Conservation (phyloP, 92 coral and sea anemone genomes). For the Phymanthus crucifer region DNA sequence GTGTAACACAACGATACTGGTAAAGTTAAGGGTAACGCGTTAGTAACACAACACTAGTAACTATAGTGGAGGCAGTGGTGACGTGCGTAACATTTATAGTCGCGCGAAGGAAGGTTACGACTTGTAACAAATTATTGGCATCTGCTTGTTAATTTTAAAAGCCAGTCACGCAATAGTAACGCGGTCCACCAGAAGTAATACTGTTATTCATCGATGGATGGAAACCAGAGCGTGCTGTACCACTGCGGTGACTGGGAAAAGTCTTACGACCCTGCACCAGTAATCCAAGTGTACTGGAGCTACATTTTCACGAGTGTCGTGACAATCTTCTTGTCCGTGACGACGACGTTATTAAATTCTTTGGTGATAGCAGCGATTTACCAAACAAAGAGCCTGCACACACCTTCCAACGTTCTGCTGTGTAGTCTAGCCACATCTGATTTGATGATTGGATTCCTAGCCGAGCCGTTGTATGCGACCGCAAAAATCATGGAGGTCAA, state of each 20-base stretch:
- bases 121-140: too few relatives aligned
- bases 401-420: constrained; percentile 25
- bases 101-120: too few relatives aligned
- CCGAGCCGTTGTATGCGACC: constrained; percentile 15
- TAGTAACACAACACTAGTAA: too few relatives aligned
- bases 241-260: constrained; percentile 20
- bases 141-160: too few relatives aligned
- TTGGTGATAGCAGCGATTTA: constrained; percentile 23
- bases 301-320: constrained; percentile 23
- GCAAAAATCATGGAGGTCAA: constrained; percentile 16
- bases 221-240: not conserved
- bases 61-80: too few relatives aligned
- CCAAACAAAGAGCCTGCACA: constrained; percentile 20
- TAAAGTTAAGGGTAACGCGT: too few relatives aligned
- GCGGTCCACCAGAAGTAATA: not conserved
- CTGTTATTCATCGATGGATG: not conserved
- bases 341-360: constrained; percentile 6
- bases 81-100: too few relatives aligned
- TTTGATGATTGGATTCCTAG: constrained; percentile 17
- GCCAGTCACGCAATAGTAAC: not conserved
- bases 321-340: not conserved
- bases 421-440: constrained; percentile 33
- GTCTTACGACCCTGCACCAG: constrained; percentile 24
- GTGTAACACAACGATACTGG: too few relatives aligned
- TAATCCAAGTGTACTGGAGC: constrained; percentile 25